phyloP scores from a whole-genome alignment of 2,797 vertebrate species.

The Varecia variegata region DNA sequence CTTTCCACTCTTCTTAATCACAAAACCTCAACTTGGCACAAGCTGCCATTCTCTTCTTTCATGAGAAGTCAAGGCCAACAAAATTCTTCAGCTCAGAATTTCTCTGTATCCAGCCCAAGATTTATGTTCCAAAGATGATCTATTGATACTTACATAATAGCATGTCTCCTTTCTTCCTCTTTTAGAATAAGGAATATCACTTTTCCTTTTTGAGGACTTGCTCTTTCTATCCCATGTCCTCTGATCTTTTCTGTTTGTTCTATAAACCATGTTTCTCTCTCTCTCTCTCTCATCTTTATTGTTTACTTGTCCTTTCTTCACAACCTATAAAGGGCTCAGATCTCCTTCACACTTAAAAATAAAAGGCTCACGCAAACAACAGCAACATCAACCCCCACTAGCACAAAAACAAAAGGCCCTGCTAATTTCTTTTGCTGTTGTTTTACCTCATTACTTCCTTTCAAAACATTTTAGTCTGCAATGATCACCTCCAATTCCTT shows the following conservation, averaged over 20 bases:
- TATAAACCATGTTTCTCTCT: neutral
- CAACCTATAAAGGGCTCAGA: neutral
- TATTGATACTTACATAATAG: neutral
- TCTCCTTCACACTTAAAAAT: neutral
- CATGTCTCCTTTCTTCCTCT: neutral
- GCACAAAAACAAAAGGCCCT: neutral
- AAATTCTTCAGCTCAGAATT: slow-evolving; percentile 31
- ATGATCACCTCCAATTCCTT: neutral
- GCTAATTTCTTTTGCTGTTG: neutral
- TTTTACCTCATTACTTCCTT: neutral
- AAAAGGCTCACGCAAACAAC: neutral
- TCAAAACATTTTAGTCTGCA: neutral
- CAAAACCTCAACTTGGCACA: neutral
- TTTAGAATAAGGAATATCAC: neutral
- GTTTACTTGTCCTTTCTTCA: neutral
- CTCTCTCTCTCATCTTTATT: neutral
- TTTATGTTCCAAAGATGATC: neutral
- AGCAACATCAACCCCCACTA: neutral
- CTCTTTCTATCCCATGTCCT: neutral
- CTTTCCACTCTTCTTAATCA: neutral
- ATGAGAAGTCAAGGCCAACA: neutral
- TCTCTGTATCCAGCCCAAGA: slow-evolving; percentile 15
- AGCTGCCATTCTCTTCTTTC: neutral
- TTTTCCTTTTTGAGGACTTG: neutral
- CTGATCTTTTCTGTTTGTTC: neutral